Percentiles rank a stretch among this genome's conserved stretches.
Conservation (phyloP, 2,888 invertebrate genomes). For the Melangyna quadrimaculata region DNA sequence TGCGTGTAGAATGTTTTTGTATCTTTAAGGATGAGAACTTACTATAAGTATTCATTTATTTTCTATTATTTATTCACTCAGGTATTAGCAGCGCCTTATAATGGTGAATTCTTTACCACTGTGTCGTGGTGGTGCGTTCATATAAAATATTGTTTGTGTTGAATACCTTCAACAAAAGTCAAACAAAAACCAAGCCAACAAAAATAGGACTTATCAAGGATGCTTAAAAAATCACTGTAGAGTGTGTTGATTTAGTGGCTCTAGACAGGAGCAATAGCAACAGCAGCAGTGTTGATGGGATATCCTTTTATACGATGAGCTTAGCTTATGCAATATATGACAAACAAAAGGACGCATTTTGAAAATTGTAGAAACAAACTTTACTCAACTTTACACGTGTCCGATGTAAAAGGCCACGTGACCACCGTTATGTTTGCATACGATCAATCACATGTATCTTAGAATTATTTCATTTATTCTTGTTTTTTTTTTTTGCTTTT, state of each 20-base stretch:
- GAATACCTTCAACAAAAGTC: constrained; percentile 48
- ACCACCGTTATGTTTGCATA: constrained; percentile 81
- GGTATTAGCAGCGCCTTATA: constrained; percentile 55
- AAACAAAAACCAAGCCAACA: constrained; percentile 54
- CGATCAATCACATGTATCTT: constrained; percentile 76
- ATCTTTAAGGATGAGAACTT: constrained; percentile 1
- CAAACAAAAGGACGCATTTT: constrained; percentile 71
- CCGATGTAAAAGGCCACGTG: constrained; percentile 79
- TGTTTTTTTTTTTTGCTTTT: constrained; percentile 1
- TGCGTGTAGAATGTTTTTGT: not conserved
- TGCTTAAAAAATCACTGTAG: constrained; percentile 63
- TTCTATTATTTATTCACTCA: constrained; percentile 53
- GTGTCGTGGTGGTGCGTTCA: not conserved
- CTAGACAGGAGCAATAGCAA: constrained; percentile 19
- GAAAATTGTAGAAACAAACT: constrained; percentile 71
- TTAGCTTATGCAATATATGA: not conserved
- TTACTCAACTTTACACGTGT: constrained; percentile 77
- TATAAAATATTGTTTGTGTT: not conserved
- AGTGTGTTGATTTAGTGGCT: constrained; percentile 66
- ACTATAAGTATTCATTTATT: constrained; percentile 36
- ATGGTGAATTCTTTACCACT: constrained; percentile 57
- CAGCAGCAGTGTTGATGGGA: constrained; percentile 58
- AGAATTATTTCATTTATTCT: constrained; percentile 53
- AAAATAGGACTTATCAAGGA: constrained; percentile 41
- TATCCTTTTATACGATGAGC: constrained; percentile 12